phyloP scores from a whole-genome alignment of 2,888 invertebrate genomes.

The Diarsia dahlii region DNA sequence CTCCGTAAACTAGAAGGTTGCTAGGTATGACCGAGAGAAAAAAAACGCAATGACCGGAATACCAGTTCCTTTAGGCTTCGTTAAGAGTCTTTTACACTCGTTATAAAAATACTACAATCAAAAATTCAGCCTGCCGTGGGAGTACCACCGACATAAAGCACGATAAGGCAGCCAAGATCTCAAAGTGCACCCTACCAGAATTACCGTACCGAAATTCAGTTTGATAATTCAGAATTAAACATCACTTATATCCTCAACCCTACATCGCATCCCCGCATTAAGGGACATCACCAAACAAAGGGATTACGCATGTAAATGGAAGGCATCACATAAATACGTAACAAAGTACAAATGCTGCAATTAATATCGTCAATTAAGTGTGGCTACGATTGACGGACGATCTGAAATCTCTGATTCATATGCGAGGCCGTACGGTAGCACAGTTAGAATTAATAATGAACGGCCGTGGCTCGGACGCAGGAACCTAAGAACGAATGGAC shows the following conservation, averaged over 20 bases:
- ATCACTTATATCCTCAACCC: neutral
- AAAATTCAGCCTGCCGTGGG: neutral
- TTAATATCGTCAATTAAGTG: conserved; percentile 81
- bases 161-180: neutral
- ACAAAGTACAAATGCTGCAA: conserved; percentile 62
- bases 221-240: neutral
- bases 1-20: too few species aligned
- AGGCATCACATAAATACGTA: conserved; percentile 9
- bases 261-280: neutral
- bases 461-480: conserved; percentile 29
- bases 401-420: conserved; percentile 81
- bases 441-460: conserved; percentile 73
- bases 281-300: neutral
- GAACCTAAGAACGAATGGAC: conserved; percentile 43
- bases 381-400: conserved; percentile 75
- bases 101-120: neutral
- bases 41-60: too few species aligned
- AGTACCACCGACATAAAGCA: neutral
- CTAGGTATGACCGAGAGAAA: too few species aligned
- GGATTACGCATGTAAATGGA: conserved; percentile 22
- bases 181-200: neutral
- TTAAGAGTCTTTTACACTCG: too few species aligned
- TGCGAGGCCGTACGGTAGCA: conserved; percentile 71
- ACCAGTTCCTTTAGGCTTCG: too few species aligned
- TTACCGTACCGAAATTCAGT: neutral